Base-by-base conservation (phyloP, 2,797 vertebrate species). In the Poeciliopsis infans region DNA sequence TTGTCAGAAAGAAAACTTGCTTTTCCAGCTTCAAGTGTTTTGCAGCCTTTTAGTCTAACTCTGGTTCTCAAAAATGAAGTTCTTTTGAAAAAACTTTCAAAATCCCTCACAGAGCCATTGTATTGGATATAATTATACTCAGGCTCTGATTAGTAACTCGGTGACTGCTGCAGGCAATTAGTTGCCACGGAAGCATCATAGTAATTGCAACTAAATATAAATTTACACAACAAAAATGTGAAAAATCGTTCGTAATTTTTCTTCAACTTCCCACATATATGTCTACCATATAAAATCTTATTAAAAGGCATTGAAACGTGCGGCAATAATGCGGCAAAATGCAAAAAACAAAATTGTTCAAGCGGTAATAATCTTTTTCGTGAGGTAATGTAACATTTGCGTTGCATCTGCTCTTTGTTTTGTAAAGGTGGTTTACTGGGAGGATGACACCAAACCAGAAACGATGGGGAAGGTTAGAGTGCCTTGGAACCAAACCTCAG, bases 351-450 rank as follows among this genome's bases (percentile, higher is more conserved):
- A 3, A 68, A 68, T 11, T 23, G 36, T n/a, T n/a, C 23, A 45
- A 45, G 12, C 7, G 12, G 10, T 12, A 69, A 69, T 41, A 12
- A 7, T 45, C 18, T n/a, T 70, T n/a, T 43, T 43, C 0, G 1
- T 25, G 11, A 69, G 20, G 8, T 5, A n/a, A 1, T 69, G 12
- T 69, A 45, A 12, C 23, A 45, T n/a, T 15, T 69, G 2, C 45
- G n/a, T 70, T 70, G 25, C 13, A 28, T 72, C 31, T 36, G 68
- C 55, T 81, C 69, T 86, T 76, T 20, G 45, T 85, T 83, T 85
- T 76, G 64, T 78, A 80, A 84, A 99, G 98, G 96, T 99, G 80
- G 96, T 94, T 74, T 99, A 98, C 93, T 99, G 97, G 98, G 96
- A 97, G 85, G 96, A 97, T 3, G 97, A 95, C 87, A 97, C 96